phyloP scores from a whole-genome alignment of 2,888 invertebrate species.

The Epinotia bilunana region DNA sequence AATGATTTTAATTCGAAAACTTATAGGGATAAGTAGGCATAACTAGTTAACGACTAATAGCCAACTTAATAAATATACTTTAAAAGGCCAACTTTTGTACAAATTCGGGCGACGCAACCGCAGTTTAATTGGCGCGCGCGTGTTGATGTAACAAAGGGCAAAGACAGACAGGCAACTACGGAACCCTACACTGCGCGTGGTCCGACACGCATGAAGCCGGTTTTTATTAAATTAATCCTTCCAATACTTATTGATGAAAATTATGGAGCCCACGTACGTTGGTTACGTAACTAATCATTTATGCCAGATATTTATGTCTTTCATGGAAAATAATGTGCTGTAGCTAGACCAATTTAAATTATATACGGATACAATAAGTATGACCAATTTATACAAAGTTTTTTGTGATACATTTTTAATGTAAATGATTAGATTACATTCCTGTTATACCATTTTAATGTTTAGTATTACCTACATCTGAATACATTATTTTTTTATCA shows the following conservation, averaged over 20 bases:
- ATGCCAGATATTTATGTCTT: conserved; percentile 4
- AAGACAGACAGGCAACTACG: too few relatives aligned
- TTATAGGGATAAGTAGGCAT: too few relatives aligned
- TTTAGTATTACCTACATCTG: not conserved
- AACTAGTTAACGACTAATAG: too few relatives aligned
- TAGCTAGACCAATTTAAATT: conserved; percentile 5
- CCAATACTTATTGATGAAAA: not conserved
- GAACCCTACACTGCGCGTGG: too few relatives aligned
- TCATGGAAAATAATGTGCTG: not conserved
- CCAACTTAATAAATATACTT: too few relatives aligned
- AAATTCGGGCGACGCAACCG: too few relatives aligned
- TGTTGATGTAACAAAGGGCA: too few relatives aligned
- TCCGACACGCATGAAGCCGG: too few relatives aligned
- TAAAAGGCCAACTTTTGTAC: too few relatives aligned
- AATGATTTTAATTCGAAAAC: too few relatives aligned
- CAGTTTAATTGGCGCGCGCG: too few relatives aligned
- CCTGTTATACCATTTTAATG: conserved; percentile 4
- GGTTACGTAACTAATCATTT: not conserved
- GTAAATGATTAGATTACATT: conserved; percentile 22
- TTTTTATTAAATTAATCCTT: not conserved
- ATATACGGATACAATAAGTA: not conserved
- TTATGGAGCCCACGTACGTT: not conserved
- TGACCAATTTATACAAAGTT: not conserved
- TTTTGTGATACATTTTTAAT: conserved; percentile 1
- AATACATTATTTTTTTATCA: not conserved